Conservation (phyloP, 1,140 invertebrate species). For the Drosophila funebris region DNA sequence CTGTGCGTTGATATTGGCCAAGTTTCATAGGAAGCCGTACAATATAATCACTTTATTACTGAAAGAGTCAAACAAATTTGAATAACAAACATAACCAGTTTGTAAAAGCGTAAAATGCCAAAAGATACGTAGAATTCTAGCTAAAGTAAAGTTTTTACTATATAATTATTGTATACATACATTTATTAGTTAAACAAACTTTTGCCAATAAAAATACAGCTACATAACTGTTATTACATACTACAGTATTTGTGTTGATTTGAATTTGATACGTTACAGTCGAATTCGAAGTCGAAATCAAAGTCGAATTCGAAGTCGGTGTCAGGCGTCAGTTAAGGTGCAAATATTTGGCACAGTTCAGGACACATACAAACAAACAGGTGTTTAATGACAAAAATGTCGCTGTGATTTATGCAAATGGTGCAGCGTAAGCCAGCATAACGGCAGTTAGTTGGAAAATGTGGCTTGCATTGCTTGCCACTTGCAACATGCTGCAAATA, state of each 20-base stretch:
- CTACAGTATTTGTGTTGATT: constrained; percentile 5
- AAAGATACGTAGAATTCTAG: background rate
- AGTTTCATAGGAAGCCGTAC: constrained; percentile 1
- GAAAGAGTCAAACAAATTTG: background rate
- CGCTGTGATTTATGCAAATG: constrained; percentile 59
- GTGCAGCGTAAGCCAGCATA: constrained; percentile 31
- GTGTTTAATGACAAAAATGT: constrained; percentile 61
- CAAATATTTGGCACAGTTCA: constrained; percentile 43
- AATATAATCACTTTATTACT: constrained; percentile 4
- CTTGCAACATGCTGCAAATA: constrained; percentile 9
- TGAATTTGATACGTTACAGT: constrained; percentile 3
- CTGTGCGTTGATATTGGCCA: background rate
- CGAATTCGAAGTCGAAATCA: background rate
- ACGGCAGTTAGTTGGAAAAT: constrained; percentile 30
- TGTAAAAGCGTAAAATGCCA: background rate
- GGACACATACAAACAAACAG: constrained; percentile 34
- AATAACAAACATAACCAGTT: background rate
- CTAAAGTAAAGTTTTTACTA: background rate
- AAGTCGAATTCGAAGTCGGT: background rate
- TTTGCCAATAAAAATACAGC: background rate
- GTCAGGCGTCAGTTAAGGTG: constrained; percentile 14
- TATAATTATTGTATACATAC: background rate
- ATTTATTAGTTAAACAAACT: background rate
- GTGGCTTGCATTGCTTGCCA: constrained; percentile 17
- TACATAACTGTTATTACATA: constrained; percentile 5